Conservation (phyloP, 1,140 invertebrate genomes). For the Maniola jurtina region DNA sequence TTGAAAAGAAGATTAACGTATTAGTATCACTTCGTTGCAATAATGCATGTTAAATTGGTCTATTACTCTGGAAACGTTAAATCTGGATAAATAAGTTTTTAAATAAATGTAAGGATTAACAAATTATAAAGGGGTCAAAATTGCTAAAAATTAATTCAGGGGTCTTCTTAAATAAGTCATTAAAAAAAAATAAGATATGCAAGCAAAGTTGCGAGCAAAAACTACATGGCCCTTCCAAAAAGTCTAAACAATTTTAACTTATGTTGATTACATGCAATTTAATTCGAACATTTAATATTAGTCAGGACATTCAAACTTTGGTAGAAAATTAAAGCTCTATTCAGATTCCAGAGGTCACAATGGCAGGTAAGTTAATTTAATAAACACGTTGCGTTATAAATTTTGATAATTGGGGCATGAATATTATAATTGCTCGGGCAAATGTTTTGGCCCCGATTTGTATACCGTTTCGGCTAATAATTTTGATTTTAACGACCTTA, state of each 20-base stretch:
- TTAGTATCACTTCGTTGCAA: too few species aligned
- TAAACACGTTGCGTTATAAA: conserved; percentile 48
- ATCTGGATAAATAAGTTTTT: too few species aligned
- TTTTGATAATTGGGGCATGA: conserved; percentile 56
- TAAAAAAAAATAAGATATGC: background rate
- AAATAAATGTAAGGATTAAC: too few species aligned
- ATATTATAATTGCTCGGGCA: conserved; percentile 48
- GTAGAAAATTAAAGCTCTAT: conserved; percentile 14
- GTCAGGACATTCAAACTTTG: background rate
- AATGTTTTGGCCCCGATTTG: conserved; percentile 43
- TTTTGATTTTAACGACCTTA: conserved; percentile 47
- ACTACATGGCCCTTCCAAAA: background rate
- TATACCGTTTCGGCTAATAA: conserved; percentile 53
- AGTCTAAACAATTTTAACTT: background rate
- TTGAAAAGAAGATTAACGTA: too few species aligned
- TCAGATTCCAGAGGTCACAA: conserved; percentile 20
- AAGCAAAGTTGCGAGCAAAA: background rate
- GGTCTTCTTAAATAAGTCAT: too few species aligned
- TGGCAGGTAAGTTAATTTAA: conserved; percentile 38
- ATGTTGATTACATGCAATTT: background rate
- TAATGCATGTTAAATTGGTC: too few species aligned
- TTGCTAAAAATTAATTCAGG: too few species aligned
- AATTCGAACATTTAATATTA: conserved; percentile 5
- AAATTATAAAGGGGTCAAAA: too few species aligned
- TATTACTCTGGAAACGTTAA: too few species aligned